These are phyloP conservation scores for Valencia hispanica DNA, from an alignment of 2,797 vertebrate species.

Conservation along the genomic window DNA sequence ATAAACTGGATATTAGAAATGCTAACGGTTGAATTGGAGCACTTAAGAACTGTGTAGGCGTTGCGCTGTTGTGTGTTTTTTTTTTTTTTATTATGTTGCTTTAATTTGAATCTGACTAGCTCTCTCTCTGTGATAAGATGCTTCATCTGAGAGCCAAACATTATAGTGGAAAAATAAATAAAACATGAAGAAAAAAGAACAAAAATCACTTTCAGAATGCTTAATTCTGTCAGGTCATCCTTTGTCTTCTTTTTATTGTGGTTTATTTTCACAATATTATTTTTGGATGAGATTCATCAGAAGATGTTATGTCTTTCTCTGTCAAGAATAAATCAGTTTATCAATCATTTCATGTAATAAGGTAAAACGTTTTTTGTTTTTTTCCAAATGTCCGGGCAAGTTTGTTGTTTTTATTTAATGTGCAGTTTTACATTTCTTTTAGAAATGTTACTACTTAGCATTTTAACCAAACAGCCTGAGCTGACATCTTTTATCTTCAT, in stretches of 20 bases:
- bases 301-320: neutral
- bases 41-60: neutral
- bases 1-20: conserved; percentile 45
- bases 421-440: neutral
- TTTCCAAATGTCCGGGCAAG: too few relatives aligned
- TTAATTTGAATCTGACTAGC: neutral
- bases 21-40: conserved; percentile 17
- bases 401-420: too few relatives aligned
- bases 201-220: neutral
- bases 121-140: neutral
- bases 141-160: neutral
- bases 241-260: neutral
- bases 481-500: neutral
- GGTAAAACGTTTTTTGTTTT: too few relatives aligned
- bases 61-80: neutral
- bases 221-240: neutral
- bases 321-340: neutral
- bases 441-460: neutral
- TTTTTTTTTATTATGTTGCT: neutral
- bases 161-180: conserved; percentile 3
- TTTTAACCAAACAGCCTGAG: neutral
- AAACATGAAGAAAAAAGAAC: neutral
- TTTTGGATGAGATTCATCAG: neutral
- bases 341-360: neutral
- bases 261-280: neutral